A percentile compares a stretch with the other conserved stretches of the same genome.
phyloP scores from a whole-genome alignment of 2,888 invertebrate genomes.

The Marasmarcha lunaedactyla region DNA sequence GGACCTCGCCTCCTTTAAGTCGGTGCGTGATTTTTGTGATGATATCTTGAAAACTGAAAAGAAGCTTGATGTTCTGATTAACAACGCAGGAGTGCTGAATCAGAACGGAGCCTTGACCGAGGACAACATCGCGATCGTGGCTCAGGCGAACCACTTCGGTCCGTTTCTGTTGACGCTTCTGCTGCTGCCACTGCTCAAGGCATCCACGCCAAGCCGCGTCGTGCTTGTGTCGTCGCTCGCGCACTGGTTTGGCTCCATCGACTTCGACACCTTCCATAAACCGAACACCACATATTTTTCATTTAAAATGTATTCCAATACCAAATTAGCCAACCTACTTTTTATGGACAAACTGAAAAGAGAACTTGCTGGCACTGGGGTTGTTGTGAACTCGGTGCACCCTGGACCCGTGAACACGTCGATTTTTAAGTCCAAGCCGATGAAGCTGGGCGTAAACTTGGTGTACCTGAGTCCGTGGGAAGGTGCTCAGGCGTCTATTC shows the following conservation, averaged over 20 bases:
- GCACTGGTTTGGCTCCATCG: conserved; percentile 30
- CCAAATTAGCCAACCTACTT: conserved; percentile 71
- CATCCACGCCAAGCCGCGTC: conserved; percentile 23
- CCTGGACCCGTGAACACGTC: conserved; percentile 79
- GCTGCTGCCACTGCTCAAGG: conserved; percentile 26
- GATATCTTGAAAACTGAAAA: conserved; percentile 76
- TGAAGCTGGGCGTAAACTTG: background rate
- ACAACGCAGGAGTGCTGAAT: conserved; percentile 83
- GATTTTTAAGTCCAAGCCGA: background rate
- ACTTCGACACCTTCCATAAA: conserved; percentile 20
- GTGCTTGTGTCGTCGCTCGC: conserved; percentile 62
- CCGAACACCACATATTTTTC: conserved; percentile 8
- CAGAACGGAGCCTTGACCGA: conserved; percentile 70
- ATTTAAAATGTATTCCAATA: conserved; percentile 22
- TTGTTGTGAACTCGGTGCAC: conserved; percentile 82
- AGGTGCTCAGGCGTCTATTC: conserved; percentile 16
- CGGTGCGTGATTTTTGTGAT: conserved; percentile 82
- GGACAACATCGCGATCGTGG: conserved; percentile 84
- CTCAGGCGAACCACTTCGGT: conserved; percentile 91
- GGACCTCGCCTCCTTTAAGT: conserved; percentile 77
- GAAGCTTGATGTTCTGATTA: conserved; percentile 80
- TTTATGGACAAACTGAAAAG: conserved; percentile 77
- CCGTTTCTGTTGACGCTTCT: conserved; percentile 75
- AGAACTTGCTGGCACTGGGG: conserved; percentile 74
- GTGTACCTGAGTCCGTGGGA: conserved; percentile 8